Evolutionary conservation across 2,113 vertebrate species (phyloP).

Genomic region (Centrocercus urophasianus): DNA sequence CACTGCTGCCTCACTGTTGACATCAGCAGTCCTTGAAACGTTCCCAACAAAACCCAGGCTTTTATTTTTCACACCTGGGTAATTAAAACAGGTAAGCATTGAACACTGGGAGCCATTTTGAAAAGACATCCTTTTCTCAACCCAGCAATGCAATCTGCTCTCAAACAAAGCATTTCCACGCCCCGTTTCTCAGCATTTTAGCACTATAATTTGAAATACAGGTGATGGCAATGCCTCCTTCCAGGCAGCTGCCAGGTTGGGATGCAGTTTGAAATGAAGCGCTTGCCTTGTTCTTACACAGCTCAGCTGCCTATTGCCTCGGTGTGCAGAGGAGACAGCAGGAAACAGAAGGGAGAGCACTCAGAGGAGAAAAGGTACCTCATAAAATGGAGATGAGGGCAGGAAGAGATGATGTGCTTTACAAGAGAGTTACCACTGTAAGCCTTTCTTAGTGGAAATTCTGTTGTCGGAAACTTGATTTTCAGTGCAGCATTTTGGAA

Average conservation of each 20-base stretch:
- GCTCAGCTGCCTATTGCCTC: neutral
- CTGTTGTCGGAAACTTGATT: neutral
- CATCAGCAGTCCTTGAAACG: slow-evolving; percentile 46
- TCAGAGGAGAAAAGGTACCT: slow-evolving; percentile 10
- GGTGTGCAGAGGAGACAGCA: slow-evolving; percentile 11
- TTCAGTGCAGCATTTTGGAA: slow-evolving; percentile 1
- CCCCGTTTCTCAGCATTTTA: slow-evolving; percentile 41
- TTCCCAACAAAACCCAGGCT: neutral
- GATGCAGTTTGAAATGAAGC: neutral
- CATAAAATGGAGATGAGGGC: slow-evolving; percentile 19
- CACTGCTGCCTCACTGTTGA: neutral
- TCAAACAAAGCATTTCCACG: slow-evolving; percentile 59
- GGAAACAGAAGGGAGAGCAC: slow-evolving; percentile 3
- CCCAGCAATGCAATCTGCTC: slow-evolving; percentile 51
- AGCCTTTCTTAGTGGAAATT: slow-evolving; percentile 3
- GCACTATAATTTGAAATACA: slow-evolving; percentile 44
- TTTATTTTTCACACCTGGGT: slow-evolving; percentile 51
- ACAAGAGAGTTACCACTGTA: neutral
- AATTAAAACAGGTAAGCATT: slow-evolving; percentile 41
- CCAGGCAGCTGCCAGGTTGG: slow-evolving; percentile 5
- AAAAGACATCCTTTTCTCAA: slow-evolving; percentile 53
- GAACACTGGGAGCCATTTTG: slow-evolving; percentile 24
- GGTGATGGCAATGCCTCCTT: neutral
- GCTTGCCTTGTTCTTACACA: neutral
- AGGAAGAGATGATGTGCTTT: slow-evolving; percentile 45